These are phyloP conservation scores for Apotomis turbidana DNA, from an alignment of 2,888 invertebrate genomes.

Conservation along the genomic window DNA sequence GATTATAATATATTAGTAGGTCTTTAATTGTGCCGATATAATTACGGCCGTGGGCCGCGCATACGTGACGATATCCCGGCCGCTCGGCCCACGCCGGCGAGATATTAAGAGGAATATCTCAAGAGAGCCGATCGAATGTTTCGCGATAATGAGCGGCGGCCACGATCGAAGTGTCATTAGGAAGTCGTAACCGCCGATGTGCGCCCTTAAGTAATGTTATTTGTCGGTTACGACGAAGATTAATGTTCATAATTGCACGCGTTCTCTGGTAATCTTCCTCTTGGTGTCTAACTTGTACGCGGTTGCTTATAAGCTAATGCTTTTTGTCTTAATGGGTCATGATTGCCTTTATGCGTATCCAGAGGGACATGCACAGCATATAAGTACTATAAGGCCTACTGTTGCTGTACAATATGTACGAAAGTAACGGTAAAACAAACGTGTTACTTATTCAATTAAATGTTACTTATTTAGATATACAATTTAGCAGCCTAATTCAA, in stretches of 20 bases:
- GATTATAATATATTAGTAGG: constrained; percentile 84
- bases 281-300: constrained; percentile 47
- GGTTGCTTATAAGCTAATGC: constrained; percentile 24
- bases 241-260: constrained; percentile 74
- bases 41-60: constrained; percentile 74
- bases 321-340: constrained; percentile 29
- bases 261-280: constrained; percentile 42
- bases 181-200: constrained; percentile 79
- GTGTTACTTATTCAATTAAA: background rate
- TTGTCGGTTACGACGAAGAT: constrained; percentile 67
- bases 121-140: constrained; percentile 78
- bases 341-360: constrained; percentile 10
- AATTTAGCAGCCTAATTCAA: background rate
- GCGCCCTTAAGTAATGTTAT: constrained; percentile 76
- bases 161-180: constrained; percentile 82
- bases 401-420: background rate
- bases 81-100: constrained; percentile 68
- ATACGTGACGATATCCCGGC: constrained; percentile 82
- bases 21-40: constrained; percentile 82
- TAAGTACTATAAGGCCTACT: background rate
- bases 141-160: constrained; percentile 79
- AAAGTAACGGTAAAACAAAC: background rate
- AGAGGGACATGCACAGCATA: background rate
- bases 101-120: constrained; percentile 82
- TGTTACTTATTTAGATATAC: no score